Base-by-base conservation (phyloP, 1,140 invertebrate genomes). In the Notospermus geniculatus region DNA sequence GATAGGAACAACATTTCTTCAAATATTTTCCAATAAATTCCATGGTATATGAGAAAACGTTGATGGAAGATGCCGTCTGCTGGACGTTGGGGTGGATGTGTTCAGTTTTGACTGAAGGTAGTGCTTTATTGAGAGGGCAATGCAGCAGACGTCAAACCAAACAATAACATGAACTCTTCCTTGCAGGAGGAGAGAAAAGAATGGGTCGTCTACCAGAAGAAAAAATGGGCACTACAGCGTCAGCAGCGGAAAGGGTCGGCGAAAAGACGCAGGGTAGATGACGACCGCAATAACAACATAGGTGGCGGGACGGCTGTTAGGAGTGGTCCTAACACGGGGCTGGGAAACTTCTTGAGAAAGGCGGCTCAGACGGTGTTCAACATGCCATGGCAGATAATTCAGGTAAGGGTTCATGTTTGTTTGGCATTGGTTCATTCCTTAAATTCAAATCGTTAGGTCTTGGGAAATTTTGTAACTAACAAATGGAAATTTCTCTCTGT, bases 191-290 rank as follows among this genome's bases (percentile, higher is more conserved):
- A 91, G 69, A 82, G 86, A 25, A 66, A 75, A 54, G 85, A 81
- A 1, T 98, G 95, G 95, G 82, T 97, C 19, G 75, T 83, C 9
- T 98, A 93, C 76, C 95, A 97, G 74, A 97, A 97, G 79, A 89
- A 90, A 70, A 98, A 98, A 82, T 98, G 95, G 95, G 83, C 84
- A 7, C 90, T 90, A 82, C 94, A 97, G 78, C 84, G 88, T 46
- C 83, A 77, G 25, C 67, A 84, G 19, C 79, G 82, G 13, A 85
- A 79, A 67, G 46, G 25, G 4, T 7, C 19, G 4, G n/a, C 25
- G 4, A 50, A 50, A n/a, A 75, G 75, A 46, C 45, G 73, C 57
- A 65, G 59, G 57, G 57, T 73, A 30, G 73, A 78, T 43, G 71
- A 71, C 32, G 65, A 57, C 7, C 69, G 71, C 55, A 63, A 68